phyloP scores from a whole-genome alignment of 1,140 invertebrate species.

The Heliconius melpomene region DNA sequence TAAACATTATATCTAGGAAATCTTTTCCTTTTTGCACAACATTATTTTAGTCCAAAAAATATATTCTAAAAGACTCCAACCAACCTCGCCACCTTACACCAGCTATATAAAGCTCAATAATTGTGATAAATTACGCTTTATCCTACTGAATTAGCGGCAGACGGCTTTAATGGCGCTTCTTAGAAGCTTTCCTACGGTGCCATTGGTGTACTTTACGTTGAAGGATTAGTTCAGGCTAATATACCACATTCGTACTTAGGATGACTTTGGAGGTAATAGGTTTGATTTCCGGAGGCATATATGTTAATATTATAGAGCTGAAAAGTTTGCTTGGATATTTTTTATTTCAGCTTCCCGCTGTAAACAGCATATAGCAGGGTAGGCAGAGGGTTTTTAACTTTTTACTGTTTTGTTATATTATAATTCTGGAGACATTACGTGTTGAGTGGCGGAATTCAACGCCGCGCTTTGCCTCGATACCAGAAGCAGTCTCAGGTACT shows the following conservation, averaged over 20 bases:
- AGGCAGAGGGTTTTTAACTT: too few relatives aligned
- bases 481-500: too few relatives aligned
- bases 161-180: slow-evolving; percentile 63
- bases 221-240: slow-evolving; percentile 2
- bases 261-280: background rate
- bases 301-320: too few relatives aligned
- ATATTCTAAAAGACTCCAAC: slow-evolving; percentile 16
- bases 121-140: slow-evolving; percentile 70
- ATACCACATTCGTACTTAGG: background rate
- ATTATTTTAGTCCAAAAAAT: slow-evolving; percentile 2
- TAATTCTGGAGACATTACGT: too few relatives aligned
- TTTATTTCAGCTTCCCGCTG: too few relatives aligned
- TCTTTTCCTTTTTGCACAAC: background rate
- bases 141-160: slow-evolving; percentile 59
- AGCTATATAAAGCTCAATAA: slow-evolving; percentile 51
- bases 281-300: background rate
- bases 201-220: slow-evolving; percentile 39
- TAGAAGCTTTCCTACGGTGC: slow-evolving; percentile 44
- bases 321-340: too few relatives aligned
- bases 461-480: too few relatives aligned
- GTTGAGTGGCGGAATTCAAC: too few relatives aligned
- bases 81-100: background rate
- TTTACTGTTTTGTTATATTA: too few relatives aligned
- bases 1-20: background rate
- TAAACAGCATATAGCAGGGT: too few relatives aligned